These are phyloP conservation scores for Limnephilus rhombicus DNA, from an alignment of 2,888 invertebrate species.

Conservation along the genomic window DNA sequence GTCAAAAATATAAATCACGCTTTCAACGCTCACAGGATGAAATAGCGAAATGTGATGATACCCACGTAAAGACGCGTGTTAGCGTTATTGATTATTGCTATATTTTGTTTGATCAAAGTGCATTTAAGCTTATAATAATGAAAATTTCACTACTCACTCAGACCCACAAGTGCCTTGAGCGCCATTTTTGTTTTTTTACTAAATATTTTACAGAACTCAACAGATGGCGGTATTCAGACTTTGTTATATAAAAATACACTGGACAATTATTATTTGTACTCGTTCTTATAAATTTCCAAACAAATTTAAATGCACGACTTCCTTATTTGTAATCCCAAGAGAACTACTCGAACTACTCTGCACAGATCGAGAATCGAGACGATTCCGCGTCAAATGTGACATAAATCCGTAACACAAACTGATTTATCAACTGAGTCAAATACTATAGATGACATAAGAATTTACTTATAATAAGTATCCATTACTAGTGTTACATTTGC, in stretches of 20 bases:
- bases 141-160: slow-evolving; percentile 82
- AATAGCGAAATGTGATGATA: not conserved
- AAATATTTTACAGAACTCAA: slow-evolving; percentile 25
- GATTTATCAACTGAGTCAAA: not conserved
- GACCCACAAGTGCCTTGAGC: slow-evolving; percentile 91
- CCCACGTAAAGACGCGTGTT: not conserved
- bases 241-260: not conserved
- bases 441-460: not conserved
- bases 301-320: no score
- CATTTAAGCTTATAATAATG: slow-evolving; percentile 2
- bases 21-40: not conserved
- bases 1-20: slow-evolving; percentile 49
- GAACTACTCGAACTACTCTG: not conserved
- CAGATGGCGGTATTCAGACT: slow-evolving; percentile 43
- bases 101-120: not conserved
- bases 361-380: not conserved
- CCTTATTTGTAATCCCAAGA: not conserved
- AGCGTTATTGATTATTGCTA: not conserved
- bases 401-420: not conserved
- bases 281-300: not conserved
- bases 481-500: not conserved
- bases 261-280: not conserved
- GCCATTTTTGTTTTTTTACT: slow-evolving; percentile 82
- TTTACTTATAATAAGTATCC: not conserved
- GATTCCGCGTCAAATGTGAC: not conserved